Conservation (phyloP, 2,113 vertebrate genomes). For the Gila orcuttii region DNA sequence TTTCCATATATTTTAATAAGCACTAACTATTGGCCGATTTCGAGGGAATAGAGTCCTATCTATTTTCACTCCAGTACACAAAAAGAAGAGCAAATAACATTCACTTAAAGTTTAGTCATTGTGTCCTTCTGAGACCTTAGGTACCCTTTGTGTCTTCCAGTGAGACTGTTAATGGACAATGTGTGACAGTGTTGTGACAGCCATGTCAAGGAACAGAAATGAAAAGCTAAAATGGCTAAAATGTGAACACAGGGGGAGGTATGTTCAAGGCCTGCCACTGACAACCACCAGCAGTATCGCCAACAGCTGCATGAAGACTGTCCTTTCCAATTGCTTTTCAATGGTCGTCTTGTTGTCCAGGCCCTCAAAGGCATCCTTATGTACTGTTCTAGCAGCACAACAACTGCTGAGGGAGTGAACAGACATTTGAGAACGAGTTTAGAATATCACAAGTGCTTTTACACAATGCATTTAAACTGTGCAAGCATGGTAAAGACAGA, state of each 20-base stretch:
- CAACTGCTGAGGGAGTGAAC: slow-evolving; percentile 51
- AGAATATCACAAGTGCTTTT: slow-evolving; percentile 32
- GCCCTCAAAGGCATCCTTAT: slow-evolving; percentile 56
- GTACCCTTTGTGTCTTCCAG: slow-evolving; percentile 44
- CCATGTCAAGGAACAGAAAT: slow-evolving; percentile 13
- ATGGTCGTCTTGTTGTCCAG: slow-evolving; percentile 57
- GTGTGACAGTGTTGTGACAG: slow-evolving; percentile 32
- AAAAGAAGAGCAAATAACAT: slow-evolving; percentile 42
- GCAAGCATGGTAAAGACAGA: slow-evolving; percentile 22
- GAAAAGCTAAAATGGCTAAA: slow-evolving; percentile 33
- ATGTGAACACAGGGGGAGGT: slow-evolving; percentile 36
- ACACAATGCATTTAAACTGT: background rate
- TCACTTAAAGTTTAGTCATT: slow-evolving; percentile 42
- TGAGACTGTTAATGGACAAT: slow-evolving; percentile 41
- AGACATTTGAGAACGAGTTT: slow-evolving; percentile 31
- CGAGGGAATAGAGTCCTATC: slow-evolving; percentile 51
- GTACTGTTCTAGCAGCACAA: slow-evolving; percentile 55
- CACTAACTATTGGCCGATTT: slow-evolving; percentile 58
- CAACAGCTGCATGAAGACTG: slow-evolving; percentile 68
- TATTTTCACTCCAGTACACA: slow-evolving; percentile 53
- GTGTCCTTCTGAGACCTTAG: slow-evolving; percentile 45
- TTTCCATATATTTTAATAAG: slow-evolving; percentile 38
- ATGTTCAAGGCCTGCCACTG: slow-evolving; percentile 29
- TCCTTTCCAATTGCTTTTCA: slow-evolving; percentile 65
- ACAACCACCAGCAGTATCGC: slow-evolving; percentile 47